These are phyloP conservation scores for Chaetophractus vellerosus DNA, from an alignment of 2,797 vertebrate genomes.

Conservation along the genomic window DNA sequence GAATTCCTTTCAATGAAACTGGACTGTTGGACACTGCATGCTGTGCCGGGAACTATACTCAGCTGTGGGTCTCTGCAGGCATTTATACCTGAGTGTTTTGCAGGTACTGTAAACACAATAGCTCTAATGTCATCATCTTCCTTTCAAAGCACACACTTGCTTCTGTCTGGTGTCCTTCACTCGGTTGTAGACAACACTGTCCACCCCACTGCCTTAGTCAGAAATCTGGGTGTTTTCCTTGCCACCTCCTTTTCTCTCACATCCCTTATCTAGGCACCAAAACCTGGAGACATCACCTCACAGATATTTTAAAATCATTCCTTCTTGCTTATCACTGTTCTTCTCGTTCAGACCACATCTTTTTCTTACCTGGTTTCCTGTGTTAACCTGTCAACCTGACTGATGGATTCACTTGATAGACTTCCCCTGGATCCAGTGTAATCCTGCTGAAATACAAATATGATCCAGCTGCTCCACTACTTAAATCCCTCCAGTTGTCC, in stretches of 20 bases:
- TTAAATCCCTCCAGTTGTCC: too few species aligned
- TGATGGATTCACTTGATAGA: too few species aligned
- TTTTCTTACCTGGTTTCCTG: too few species aligned
- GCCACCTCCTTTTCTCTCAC: not conserved
- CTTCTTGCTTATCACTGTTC: not conserved
- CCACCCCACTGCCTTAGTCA: not conserved
- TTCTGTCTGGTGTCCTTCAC: not conserved
- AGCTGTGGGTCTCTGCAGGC: not conserved
- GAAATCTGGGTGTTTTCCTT: not conserved
- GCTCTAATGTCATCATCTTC: not conserved
- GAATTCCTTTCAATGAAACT: conserved; percentile 3
- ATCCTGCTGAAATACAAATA: too few species aligned
- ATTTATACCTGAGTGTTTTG: not conserved
- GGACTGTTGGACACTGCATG: not conserved
- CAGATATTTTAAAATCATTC: not conserved
- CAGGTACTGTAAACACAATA: not conserved
- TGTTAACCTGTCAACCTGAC: too few species aligned
- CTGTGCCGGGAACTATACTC: not conserved
- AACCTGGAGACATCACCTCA: not conserved
- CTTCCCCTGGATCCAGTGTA: too few species aligned
- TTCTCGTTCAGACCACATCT: too few species aligned
- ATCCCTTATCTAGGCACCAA: not conserved
- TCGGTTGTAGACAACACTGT: not conserved
- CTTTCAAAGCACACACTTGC: not conserved
- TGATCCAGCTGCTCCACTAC: too few species aligned